Conservation (phyloP, 2,113 vertebrate genomes). For the Mirza zaza region DNA sequence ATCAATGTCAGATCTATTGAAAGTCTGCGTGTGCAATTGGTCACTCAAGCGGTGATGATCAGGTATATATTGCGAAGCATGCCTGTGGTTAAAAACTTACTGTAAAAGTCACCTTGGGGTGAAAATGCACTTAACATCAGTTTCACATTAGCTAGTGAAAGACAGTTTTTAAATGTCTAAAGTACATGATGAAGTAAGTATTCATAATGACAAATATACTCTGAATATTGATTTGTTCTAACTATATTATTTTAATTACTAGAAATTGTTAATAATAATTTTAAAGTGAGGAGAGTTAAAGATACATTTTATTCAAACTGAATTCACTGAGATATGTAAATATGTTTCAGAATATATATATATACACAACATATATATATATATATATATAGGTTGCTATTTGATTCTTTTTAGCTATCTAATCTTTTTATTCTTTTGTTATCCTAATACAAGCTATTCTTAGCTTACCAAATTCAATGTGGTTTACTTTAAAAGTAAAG, state of each 20-base stretch:
- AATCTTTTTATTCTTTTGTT: neutral
- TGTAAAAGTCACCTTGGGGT: slow-evolving; percentile 82
- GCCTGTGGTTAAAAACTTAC: slow-evolving; percentile 34
- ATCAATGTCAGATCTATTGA: slow-evolving; percentile 76
- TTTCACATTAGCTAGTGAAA: slow-evolving; percentile 70
- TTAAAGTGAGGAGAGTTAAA: slow-evolving; percentile 68
- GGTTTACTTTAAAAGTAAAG: neutral
- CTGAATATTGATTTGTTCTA: slow-evolving; percentile 67
- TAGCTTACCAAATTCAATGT: neutral
- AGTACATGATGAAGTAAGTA: slow-evolving; percentile 66
- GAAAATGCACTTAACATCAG: slow-evolving; percentile 67
- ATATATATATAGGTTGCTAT: neutral
- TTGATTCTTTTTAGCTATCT: neutral
- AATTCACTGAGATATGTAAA: neutral
- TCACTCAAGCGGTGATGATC: slow-evolving; percentile 68
- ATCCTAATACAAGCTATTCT: neutral
- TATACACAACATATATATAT: neutral
- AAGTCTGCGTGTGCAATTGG: slow-evolving; percentile 68
- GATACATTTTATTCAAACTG: slow-evolving; percentile 53
- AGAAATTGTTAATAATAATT: slow-evolving; percentile 77
- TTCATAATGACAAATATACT: slow-evolving; percentile 76
- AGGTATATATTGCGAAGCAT: slow-evolving; percentile 59
- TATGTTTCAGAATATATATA: neutral
- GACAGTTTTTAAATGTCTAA: slow-evolving; percentile 73
- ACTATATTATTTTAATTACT: slow-evolving; percentile 75